These are phyloP conservation scores for Parnassius apollo DNA, from an alignment of 2,888 invertebrate species.

Conservation along the genomic window DNA sequence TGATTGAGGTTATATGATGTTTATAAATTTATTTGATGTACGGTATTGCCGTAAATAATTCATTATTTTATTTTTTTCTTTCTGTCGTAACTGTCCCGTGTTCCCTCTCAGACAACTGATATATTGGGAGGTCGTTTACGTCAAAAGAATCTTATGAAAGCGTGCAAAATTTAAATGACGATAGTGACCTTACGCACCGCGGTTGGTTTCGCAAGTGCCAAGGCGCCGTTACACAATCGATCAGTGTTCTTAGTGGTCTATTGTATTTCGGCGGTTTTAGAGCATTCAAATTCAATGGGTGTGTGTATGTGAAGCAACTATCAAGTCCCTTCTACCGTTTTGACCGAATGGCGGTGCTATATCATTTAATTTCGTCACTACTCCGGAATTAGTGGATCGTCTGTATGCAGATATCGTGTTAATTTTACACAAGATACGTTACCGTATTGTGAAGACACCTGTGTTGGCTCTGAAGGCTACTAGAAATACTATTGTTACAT, in stretches of 20 bases:
- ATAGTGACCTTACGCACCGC: slow-evolving; percentile 71
- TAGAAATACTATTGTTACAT: too few species aligned
- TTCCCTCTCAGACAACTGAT: slow-evolving; percentile 22
- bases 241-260: slow-evolving; percentile 44
- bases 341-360: slow-evolving; percentile 19
- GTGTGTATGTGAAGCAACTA: slow-evolving; percentile 29
- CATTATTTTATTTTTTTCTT: too few species aligned
- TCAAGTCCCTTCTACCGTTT: slow-evolving; percentile 16
- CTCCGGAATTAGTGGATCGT: slow-evolving; percentile 19
- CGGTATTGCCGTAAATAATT: too few species aligned
- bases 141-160: slow-evolving; percentile 63
- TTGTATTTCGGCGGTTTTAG: slow-evolving; percentile 44
- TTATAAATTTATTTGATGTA: too few species aligned
- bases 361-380: slow-evolving; percentile 25
- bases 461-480: slow-evolving; percentile 3
- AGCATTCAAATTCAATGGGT: slow-evolving; percentile 40
- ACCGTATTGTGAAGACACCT: slow-evolving; percentile 17
- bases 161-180: slow-evolving; percentile 71
- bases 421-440: slow-evolving; percentile 24
- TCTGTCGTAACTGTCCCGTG: slow-evolving; percentile 32
- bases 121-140: slow-evolving; percentile 40
- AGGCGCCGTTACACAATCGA: slow-evolving; percentile 49
- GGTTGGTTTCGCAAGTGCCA: slow-evolving; percentile 54
- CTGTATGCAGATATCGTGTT: slow-evolving; percentile 20
- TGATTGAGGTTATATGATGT: too few species aligned